These are phyloP conservation scores for Chlamydotis undulata DNA, from an alignment of 2,113 vertebrate genomes.

Conservation along the genomic window DNA sequence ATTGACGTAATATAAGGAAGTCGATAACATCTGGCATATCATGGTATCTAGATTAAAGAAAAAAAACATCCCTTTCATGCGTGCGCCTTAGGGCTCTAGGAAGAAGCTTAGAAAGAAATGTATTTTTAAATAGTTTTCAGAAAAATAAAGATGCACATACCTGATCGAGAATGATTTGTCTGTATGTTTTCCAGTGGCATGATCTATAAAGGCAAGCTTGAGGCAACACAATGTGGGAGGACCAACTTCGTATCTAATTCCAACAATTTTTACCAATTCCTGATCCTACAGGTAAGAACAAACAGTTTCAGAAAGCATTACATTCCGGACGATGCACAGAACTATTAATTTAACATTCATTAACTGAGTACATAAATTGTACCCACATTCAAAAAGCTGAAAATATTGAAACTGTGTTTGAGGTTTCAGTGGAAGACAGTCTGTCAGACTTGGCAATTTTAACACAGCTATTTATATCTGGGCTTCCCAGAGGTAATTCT, in stretches of 20 bases:
- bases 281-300: conserved; percentile 84
- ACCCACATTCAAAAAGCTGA: not conserved
- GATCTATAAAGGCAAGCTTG: conserved; percentile 93
- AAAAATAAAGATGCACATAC: conserved; percentile 70
- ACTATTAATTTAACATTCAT: not conserved
- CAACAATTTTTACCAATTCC: conserved; percentile 97
- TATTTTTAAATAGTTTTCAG: not conserved
- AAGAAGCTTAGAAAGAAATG: not conserved
- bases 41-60: conserved; percentile 83
- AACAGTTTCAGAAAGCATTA: not conserved
- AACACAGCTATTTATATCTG: not conserved
- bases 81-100: not conserved
- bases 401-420: not conserved
- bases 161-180: conserved; percentile 94
- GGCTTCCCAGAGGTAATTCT: not conserved
- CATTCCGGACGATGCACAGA: not conserved
- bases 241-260: conserved; percentile 93
- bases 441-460: not conserved
- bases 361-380: not conserved
- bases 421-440: not conserved
- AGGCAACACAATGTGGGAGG: conserved; percentile 95
- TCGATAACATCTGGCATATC: conserved; percentile 99
- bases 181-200: conserved; percentile 86
- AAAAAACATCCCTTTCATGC: not conserved
- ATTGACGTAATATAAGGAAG: conserved; percentile 94